Conservation (phyloP, 2,888 invertebrate genomes). For the Parnassius glacialis region DNA sequence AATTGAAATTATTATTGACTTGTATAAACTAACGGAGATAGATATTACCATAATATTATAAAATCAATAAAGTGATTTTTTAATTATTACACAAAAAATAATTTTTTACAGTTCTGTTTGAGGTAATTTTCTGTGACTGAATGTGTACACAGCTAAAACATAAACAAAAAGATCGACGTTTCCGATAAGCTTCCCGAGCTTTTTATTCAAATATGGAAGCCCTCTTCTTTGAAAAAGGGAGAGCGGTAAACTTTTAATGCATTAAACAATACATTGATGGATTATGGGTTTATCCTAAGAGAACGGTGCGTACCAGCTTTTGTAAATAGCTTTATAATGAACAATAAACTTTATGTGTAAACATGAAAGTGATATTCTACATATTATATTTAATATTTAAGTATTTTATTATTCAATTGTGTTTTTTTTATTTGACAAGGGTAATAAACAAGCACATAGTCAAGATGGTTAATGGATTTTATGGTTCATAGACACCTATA, state of each 20-base stretch:
- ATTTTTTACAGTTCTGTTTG: background rate
- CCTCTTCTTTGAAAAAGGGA: constrained; percentile 9
- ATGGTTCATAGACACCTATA: too few relatives aligned
- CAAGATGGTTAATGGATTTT: too few relatives aligned
- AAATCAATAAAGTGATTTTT: too few relatives aligned
- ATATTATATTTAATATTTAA: too few relatives aligned
- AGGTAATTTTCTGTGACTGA: background rate
- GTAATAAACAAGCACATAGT: too few relatives aligned
- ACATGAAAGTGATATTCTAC: background rate
- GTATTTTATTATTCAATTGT: too few relatives aligned
- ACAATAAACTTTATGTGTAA: background rate
- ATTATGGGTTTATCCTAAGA: constrained; percentile 20
- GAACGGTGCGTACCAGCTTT: constrained; percentile 17
- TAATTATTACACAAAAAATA: background rate
- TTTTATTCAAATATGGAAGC: constrained; percentile 17
- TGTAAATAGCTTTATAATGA: constrained; percentile 10
- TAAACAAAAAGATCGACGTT: constrained; percentile 15
- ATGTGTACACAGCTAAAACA: background rate
- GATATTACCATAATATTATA: too few relatives aligned
- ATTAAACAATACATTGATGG: constrained; percentile 25
- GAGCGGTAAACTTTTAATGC: constrained; percentile 22
- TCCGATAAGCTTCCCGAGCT: constrained; percentile 7
- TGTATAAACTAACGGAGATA: too few relatives aligned
- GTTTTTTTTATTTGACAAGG: too few relatives aligned
- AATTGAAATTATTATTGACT: too few relatives aligned